Base-by-base conservation (phyloP, 2,113 vertebrate genomes). In the Apus apus region DNA sequence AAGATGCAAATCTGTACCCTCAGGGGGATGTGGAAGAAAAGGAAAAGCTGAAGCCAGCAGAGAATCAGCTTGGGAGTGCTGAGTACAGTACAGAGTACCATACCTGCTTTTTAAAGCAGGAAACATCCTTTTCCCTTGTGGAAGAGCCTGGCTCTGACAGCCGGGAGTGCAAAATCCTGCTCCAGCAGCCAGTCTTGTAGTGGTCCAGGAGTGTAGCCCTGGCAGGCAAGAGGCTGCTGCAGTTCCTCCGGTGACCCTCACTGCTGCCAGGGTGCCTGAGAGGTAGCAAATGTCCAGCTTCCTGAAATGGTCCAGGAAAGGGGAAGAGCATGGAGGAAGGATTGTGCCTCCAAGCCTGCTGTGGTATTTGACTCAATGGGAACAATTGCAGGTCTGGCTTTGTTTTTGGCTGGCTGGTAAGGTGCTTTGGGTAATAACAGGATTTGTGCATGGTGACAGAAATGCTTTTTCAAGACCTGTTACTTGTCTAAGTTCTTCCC, bases 121-220 rank as follows among this genome's bases (percentile, higher is more conserved):
- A 65, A 93, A 27, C 19, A 15, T 30, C 16, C 5, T 71, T 81
- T 72, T 57, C 29, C 19, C 22, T 23, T 67, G 21, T 5, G 13
- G 40, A 71, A 84, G 20, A 74, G 34, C 43, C 25, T 17, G 81
- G 15, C 14, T 50, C 43, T 66, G 36, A 45, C 45, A 75, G 40
- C 26, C 29, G 16, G 38, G 43, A n/a, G 3, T 2, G 67, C 26
- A 50, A n/a, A 78, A 67, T 57, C n/a, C 20, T 66, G 36, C 25
- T 36, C 18, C 1, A 2, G 79, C 29, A 70, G 36, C 57, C 30
- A 29, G n/a, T 50, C 23, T 50, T 0, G 1, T 36, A 7, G 7
- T 25, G 27, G 15, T 40, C 6, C 8, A 4, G 61, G 26, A 65
- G 30, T 12, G 4, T 0, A 0, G 26, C 26, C 29, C 8, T 40